Evolutionary conservation across 2,113 vertebrate species (phyloP).

Genomic region (Notothenia rossii): DNA sequence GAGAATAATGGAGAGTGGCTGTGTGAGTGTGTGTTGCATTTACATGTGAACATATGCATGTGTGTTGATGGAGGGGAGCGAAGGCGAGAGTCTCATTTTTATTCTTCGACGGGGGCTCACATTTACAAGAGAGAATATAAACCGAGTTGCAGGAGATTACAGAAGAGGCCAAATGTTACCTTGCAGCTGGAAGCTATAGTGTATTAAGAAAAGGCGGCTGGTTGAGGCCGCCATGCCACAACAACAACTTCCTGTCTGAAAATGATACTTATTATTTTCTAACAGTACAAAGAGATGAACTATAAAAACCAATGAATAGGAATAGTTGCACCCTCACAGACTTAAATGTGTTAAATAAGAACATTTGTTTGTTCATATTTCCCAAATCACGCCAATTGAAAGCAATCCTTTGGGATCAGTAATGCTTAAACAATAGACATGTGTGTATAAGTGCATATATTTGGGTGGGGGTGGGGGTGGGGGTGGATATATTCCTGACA

Average conservation of each 20-base stretch:
- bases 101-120: slow-evolving; percentile 84
- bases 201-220: slow-evolving; percentile 26
- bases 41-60: slow-evolving; percentile 74
- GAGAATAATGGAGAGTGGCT: slow-evolving; percentile 76
- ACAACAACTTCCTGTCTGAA: slow-evolving; percentile 33
- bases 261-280: slow-evolving; percentile 11
- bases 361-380: neutral
- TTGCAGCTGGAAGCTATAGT: slow-evolving; percentile 60
- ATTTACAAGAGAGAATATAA: slow-evolving; percentile 90
- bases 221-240: neutral
- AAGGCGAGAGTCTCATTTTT: slow-evolving; percentile 82
- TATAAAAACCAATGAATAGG: too few species aligned
- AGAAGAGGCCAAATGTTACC: slow-evolving; percentile 84
- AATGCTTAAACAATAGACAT: slow-evolving; percentile 43
- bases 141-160: slow-evolving; percentile 87
- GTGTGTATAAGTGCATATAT: slow-evolving; percentile 24
- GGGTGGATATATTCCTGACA: slow-evolving; percentile 89
- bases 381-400: neutral
- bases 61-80: slow-evolving; percentile 65
- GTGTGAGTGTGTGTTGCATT: slow-evolving; percentile 67
- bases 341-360: neutral
- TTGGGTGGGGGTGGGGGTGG: slow-evolving; percentile 75
- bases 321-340: neutral
- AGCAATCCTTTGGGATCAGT: neutral
- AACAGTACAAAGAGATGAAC: too few species aligned